Percentiles rank a stretch among this genome's conserved stretches.
Conservation (phyloP, 2,113 vertebrate species). For the Python bivittatus region DNA sequence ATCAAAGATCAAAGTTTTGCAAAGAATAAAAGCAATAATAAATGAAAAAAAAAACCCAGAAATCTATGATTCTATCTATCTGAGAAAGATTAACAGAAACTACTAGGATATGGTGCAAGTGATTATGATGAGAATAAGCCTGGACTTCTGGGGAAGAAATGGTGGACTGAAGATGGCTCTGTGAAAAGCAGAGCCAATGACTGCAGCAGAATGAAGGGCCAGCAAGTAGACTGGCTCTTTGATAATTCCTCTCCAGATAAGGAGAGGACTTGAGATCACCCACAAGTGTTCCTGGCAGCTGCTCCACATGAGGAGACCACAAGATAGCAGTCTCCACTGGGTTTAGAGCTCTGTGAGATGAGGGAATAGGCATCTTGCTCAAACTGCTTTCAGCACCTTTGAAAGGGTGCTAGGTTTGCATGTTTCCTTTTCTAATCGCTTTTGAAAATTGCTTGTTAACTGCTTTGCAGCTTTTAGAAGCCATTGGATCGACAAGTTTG, state of each 20-base stretch:
- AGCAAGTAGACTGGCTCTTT: neutral
- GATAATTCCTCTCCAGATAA: neutral
- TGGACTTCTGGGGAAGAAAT: neutral
- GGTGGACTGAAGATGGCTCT: neutral
- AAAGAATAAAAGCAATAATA: neutral
- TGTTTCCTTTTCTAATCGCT: neutral
- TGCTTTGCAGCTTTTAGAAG: neutral
- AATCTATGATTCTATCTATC: neutral
- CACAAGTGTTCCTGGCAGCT: neutral
- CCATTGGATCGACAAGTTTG: neutral
- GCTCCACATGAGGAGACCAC: neutral
- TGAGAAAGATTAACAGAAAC: neutral
- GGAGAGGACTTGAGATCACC: neutral
- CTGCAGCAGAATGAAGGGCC: neutral
- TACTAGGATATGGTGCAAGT: neutral
- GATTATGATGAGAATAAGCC: neutral
- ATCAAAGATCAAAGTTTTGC: neutral
- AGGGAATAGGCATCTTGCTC: neutral
- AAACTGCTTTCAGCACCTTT: neutral
- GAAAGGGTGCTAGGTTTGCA: neutral
- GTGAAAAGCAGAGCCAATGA: neutral
- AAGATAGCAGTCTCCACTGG: neutral
- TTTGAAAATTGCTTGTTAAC: neutral
- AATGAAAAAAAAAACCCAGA: neutral
- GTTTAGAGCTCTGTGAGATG: neutral